Evolutionary conservation across 2,797 vertebrate species (phyloP), one percentile per base, ranked within the genome.

Genomic region (Bradypodion ventrale): DNA sequence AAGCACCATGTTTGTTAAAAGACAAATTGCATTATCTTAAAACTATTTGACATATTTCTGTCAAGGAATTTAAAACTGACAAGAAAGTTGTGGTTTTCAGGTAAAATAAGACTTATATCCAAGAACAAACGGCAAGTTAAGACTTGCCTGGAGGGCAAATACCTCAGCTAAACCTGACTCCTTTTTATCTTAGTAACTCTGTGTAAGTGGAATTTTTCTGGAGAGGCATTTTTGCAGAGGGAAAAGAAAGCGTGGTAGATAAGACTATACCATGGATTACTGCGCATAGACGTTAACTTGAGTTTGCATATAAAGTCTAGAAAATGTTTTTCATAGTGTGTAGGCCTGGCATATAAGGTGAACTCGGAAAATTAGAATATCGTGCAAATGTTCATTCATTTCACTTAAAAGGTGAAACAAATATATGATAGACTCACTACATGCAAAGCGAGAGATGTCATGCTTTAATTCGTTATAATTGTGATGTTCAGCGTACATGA

Each of bases 91-190:
- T 68, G 12, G 23, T 35, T 83, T 86, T 82, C 68, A 74, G 42
- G 83, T 76, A 87, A 88, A 89, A 65, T 5, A 89, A 75, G 59
- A 78, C 75, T 80, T 91, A 75, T 83, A 85, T 86, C 89, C 65
- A 70, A 89, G 82, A 89, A 82, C 40, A 86, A 90, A 66, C 69
- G 85, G 52, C 87, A 89, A 91, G 80, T 84, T 89, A 90, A 93
- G 93, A 78, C 87, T 79, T 89, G 56, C 49, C 93, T 88, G 42
- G 69, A 93, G 81, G 90, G 93, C 88, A 90, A 90, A 91, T 89
- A 86, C 87, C 70, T 86, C 72, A 76, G 70, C 89, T 87, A 89
- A 90, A 84, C 27, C 65, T 63, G 78, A 86, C 52, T 89, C 80
- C 82, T 52, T 83, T 89, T 89, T 86, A 84, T 86, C 83, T 89